Evolutionary conservation across 1,140 invertebrate species (phyloP), one percentile per base, ranked within the genome.

Genomic region (Pomacea maculata): DNA sequence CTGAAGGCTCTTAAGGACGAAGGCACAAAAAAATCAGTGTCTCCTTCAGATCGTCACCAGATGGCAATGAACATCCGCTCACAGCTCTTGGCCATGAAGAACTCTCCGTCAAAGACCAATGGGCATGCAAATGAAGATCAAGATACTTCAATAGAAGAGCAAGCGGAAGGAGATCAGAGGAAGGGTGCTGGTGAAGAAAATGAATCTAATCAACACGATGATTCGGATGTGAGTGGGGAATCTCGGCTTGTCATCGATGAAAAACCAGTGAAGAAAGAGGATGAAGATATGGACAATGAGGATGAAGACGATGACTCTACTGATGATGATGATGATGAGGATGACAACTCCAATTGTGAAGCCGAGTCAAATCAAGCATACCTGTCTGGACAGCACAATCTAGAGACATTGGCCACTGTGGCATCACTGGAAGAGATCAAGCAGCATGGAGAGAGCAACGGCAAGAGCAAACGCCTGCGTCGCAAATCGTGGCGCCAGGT

Each of bases 401-500:
- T 89, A n/a, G 85, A 85, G 15, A 89, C 88, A 21, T 81, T 89
- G 34, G 88, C 88, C 12, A 77, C 67, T 65, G 88, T 88, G 71
- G 86, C 87, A 55, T 83, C 83, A 21, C 80, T 85, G 67, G 85
- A 87, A 15, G 84, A 86, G 64, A 61, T 83, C 21, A 82, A 82
- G 34, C 81, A 83, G 17, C 83, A 81, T 10, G 78, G 79, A 7
- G 79, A 82, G 25, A 79, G 77, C 25, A 61, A 52, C 14, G 74
- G 78, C 83, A 70, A 89, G 88, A 83, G 80, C 83, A 89, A 89
- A 80, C 83, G 89, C 17, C 68, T 87, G 77, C 79, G 89, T 21
- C 89, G 87, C 83, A 90, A 90, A 82, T 87, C 88, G 67, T 89
- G 88, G 89, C 84, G 87, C 84, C 89, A 90, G 89, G 89, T 90